Conservation (phyloP, 1,140 invertebrate species). For the Chelonus insularis region DNA sequence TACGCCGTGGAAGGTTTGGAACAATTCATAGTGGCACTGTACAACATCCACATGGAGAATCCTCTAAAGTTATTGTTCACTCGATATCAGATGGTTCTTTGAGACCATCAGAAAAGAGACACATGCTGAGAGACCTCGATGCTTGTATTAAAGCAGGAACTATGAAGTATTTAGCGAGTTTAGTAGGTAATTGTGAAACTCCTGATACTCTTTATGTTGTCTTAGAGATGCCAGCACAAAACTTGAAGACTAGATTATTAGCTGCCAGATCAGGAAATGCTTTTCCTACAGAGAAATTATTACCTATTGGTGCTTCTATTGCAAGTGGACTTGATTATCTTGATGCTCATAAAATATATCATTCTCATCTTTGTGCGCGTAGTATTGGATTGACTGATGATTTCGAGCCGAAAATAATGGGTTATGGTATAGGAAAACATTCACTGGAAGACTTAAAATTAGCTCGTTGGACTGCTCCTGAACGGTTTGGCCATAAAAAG, state of each 20-base stretch:
- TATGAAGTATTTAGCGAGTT: conserved; percentile 72
- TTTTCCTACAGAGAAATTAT: conserved; percentile 65
- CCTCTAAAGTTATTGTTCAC: conserved; percentile 51
- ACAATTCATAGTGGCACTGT: conserved; percentile 71
- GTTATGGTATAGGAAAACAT: conserved; percentile 69
- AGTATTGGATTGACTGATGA: conserved; percentile 69
- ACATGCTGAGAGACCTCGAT: conserved; percentile 75
- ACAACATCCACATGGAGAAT: conserved; percentile 59
- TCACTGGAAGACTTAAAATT: conserved; percentile 63
- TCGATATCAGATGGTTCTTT: conserved; percentile 66
- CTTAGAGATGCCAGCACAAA: conserved; percentile 68
- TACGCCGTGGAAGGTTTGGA: conserved; percentile 77
- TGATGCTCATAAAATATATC: conserved; percentile 65
- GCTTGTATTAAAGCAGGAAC: conserved; percentile 68
- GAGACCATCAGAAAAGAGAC: conserved; percentile 64
- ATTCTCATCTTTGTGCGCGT: conserved; percentile 72
- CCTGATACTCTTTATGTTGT: conserved; percentile 72
- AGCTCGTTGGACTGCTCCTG: conserved; percentile 76
- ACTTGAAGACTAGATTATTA: conserved; percentile 70
- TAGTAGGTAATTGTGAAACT: conserved; percentile 80
- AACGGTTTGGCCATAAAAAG: conserved; percentile 70
- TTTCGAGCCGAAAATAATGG: conserved; percentile 70
- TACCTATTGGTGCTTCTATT: conserved; percentile 65
- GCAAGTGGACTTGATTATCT: conserved; percentile 58
- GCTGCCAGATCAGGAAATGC: conserved; percentile 66